phyloP scores from a whole-genome alignment of 2,797 vertebrate species.

The Erpetoichthys calabaricus region DNA sequence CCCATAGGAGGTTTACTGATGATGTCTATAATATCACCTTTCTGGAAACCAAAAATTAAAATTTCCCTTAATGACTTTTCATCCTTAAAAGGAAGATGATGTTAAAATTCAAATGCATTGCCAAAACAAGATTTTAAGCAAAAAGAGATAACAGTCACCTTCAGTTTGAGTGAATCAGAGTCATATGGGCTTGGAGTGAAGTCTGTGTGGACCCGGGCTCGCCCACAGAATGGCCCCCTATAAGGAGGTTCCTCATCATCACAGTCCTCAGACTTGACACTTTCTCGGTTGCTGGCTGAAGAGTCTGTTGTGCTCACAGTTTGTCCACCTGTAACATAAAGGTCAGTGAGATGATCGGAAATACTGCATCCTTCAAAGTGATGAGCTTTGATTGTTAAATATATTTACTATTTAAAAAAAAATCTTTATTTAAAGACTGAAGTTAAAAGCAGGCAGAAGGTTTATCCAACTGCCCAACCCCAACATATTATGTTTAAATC shows the following conservation, averaged over 20 bases:
- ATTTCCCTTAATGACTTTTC: slow-evolving; percentile 4
- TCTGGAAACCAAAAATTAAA: slow-evolving; percentile 44
- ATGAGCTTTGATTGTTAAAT: too few species aligned
- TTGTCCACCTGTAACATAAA: slow-evolving; percentile 67
- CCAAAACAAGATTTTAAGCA: too few species aligned
- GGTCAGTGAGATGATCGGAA: background rate
- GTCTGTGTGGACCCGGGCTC: slow-evolving; percentile 88
- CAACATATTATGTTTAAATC: too few species aligned
- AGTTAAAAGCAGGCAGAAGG: too few species aligned
- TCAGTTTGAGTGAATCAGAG: slow-evolving; percentile 89
- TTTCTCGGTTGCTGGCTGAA: slow-evolving; percentile 91
- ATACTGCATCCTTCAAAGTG: too few species aligned
- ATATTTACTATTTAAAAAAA: too few species aligned
- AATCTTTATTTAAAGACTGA: too few species aligned
- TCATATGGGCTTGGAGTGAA: slow-evolving; percentile 96
- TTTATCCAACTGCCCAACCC: too few species aligned
- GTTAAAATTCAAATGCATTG: too few species aligned
- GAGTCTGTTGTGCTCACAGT: slow-evolving; percentile 97
- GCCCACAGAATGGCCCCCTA: slow-evolving; percentile 87
- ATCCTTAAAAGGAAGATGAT: background rate
- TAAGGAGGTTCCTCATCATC: slow-evolving; percentile 93
- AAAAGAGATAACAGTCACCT: slow-evolving; percentile 42
- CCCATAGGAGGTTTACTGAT: slow-evolving; percentile 98
- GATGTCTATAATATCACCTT: slow-evolving; percentile 91
- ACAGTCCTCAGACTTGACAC: slow-evolving; percentile 93